Evolutionary conservation across 2,113 vertebrate species (phyloP).

Genomic region (Catharus minimus): DNA sequence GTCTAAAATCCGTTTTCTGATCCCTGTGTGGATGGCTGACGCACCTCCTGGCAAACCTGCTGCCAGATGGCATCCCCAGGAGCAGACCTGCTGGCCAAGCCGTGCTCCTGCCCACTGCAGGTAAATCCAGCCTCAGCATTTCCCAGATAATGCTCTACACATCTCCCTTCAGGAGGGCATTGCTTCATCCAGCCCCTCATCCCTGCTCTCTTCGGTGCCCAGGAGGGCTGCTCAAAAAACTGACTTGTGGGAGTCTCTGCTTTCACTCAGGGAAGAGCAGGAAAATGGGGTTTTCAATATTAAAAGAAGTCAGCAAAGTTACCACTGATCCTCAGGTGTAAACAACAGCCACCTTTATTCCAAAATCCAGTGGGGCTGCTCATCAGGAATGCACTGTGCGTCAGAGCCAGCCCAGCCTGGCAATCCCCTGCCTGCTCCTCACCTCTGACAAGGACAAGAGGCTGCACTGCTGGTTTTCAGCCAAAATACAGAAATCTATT

Average conservation of each 20-base stretch:
- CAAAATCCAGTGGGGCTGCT: neutral
- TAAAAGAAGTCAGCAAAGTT: neutral
- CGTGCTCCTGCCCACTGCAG: accelerated
- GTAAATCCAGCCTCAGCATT: neutral
- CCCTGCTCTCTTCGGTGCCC: neutral
- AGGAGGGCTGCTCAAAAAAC: neutral
- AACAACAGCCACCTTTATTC: neutral
- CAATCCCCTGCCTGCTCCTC: neutral
- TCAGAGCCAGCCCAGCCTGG: neutral
- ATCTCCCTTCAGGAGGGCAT: neutral
- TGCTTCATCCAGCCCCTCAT: neutral
- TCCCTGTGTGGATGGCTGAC: neutral
- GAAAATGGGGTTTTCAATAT: accelerated
- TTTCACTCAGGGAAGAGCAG: neutral
- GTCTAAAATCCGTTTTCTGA: neutral
- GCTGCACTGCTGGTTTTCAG: neutral
- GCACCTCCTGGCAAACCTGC: neutral
- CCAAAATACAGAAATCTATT: neutral
- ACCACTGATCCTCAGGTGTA: neutral
- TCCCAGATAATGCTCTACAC: accelerated
- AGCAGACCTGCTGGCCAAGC: neutral
- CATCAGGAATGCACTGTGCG: neutral
- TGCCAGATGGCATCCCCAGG: neutral
- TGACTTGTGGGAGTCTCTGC: neutral
- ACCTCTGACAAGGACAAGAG: neutral